Evolutionary conservation across 2,888 invertebrate genomes (phyloP).

Genomic region (Suillia variegata): DNA sequence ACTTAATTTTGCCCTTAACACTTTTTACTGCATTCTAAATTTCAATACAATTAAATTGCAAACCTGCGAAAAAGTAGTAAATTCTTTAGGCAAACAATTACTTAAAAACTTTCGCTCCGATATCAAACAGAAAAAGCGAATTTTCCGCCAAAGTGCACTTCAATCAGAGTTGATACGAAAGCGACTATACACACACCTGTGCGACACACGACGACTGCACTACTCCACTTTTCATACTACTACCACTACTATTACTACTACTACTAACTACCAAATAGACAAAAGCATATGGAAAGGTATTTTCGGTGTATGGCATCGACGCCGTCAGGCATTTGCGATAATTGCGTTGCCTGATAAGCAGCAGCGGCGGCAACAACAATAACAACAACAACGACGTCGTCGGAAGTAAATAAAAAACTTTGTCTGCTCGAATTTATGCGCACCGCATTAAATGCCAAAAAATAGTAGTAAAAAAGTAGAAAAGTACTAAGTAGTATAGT

Average conservation of each 20-base stretch:
- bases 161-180: slow-evolving; percentile 35
- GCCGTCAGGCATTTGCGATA: slow-evolving; percentile 51
- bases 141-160: slow-evolving; percentile 48
- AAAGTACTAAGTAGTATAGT: slow-evolving; percentile 3
- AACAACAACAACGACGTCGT: too few species aligned
- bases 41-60: too few species aligned
- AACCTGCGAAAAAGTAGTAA: background rate
- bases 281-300: background rate
- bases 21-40: too few species aligned
- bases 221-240: too few species aligned
- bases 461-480: background rate
- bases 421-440: slow-evolving; percentile 25
- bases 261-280: background rate
- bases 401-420: slow-evolving; percentile 31
- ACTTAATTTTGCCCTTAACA: too few species aligned
- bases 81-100: slow-evolving; percentile 12
- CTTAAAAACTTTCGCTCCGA: slow-evolving; percentile 20
- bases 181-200: slow-evolving; percentile 25
- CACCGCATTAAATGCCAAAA: slow-evolving; percentile 15
- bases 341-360: slow-evolving; percentile 39
- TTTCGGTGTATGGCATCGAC: slow-evolving; percentile 2
- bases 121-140: slow-evolving; percentile 9
- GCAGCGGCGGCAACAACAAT: too few species aligned
- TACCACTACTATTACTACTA: background rate
- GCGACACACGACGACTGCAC: too few species aligned